Evolutionary conservation across 2,888 invertebrate genomes (phyloP).

Genomic region (Drosophila cognata): DNA sequence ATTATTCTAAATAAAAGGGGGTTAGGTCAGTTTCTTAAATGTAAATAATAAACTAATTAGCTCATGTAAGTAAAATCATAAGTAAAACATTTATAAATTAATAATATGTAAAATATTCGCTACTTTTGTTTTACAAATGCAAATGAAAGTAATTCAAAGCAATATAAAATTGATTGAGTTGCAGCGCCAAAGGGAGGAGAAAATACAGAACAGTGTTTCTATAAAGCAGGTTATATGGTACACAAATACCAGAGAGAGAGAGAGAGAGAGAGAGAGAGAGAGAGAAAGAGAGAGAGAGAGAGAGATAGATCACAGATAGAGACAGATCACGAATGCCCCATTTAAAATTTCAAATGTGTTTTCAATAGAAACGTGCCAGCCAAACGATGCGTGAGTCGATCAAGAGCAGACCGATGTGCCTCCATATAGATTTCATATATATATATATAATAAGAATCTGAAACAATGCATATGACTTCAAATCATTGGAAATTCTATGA

Average conservation of each 20-base stretch:
- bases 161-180: not conserved
- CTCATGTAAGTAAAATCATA: not conserved
- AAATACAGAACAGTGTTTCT: not conserved
- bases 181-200: not conserved
- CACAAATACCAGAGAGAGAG: not conserved
- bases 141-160: not conserved
- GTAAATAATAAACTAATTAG: not conserved
- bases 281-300: not conserved
- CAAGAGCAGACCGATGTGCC: slow-evolving; percentile 52
- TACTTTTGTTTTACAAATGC: not conserved
- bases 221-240: slow-evolving; percentile 14
- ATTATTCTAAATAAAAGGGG: not conserved
- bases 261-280: not conserved
- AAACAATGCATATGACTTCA: slow-evolving; percentile 33
- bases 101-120: not conserved
- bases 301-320: not conserved
- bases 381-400: slow-evolving; percentile 68
- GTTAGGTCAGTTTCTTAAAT: not conserved
- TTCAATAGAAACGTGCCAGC: slow-evolving; percentile 62
- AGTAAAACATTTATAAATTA: no score
- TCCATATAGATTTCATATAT: slow-evolving; percentile 34
- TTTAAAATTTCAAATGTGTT: slow-evolving; percentile 67
- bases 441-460: not conserved
- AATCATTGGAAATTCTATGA: slow-evolving; percentile 42
- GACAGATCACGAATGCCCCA: slow-evolving; percentile 35